A percentile compares a stretch with the other conserved stretches of the same genome.
phyloP scores from a whole-genome alignment of 2,797 vertebrate genomes.

The Microcaecilia unicolor region DNA sequence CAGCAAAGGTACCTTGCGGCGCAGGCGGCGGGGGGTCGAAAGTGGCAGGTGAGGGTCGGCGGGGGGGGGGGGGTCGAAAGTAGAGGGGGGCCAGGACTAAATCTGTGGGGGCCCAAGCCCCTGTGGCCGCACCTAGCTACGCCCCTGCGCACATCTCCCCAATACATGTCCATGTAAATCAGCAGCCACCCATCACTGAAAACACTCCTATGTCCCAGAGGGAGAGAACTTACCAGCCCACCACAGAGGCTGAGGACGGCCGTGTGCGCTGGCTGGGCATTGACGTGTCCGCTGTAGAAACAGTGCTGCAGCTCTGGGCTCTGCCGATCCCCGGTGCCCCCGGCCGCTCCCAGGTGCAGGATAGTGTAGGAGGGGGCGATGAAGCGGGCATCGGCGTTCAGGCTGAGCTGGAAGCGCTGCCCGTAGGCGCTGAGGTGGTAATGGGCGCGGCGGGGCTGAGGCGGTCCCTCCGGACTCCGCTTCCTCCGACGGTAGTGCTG shows the following conservation, averaged over 20 bases:
- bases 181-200: too few species aligned
- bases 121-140: too few species aligned
- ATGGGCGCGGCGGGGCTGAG: conserved; percentile 56
- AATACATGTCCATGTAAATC: too few species aligned
- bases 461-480: conserved; percentile 59
- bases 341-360: conserved; percentile 64
- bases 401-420: conserved; percentile 81
- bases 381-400: conserved; percentile 78
- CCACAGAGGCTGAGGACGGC: conserved; percentile 90
- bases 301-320: conserved; percentile 78
- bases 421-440: conserved; percentile 84
- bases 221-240: conserved; percentile 64
- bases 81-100: too few species aligned
- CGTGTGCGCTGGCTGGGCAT: conserved; percentile 53
- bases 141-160: too few species aligned
- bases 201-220: too few species aligned
- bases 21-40: too few species aligned
- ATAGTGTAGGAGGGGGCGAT: conserved; percentile 71
- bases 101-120: too few species aligned
- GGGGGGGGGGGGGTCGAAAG: too few species aligned
- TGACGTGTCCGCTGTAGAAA: conserved; percentile 90
- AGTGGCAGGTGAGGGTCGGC: too few species aligned
- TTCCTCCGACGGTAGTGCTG: conserved; percentile 73
- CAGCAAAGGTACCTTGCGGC: too few species aligned
- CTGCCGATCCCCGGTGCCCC: conserved; percentile 1